Evolutionary conservation across 1,140 invertebrate genomes (phyloP), one percentile per base, ranked within the genome.

Genomic region (Platyscapa corneri): DNA sequence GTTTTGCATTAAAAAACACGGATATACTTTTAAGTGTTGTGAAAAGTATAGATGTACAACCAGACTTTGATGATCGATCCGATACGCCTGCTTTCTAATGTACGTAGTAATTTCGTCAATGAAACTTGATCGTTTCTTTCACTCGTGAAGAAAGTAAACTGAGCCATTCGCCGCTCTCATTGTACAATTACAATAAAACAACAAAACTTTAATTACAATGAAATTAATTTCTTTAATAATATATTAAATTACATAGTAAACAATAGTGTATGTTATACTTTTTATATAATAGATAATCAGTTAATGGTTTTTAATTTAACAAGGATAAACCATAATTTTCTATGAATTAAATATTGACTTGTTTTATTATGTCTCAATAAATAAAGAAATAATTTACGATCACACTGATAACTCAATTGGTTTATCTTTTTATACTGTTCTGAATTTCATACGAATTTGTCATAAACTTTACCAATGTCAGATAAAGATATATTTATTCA

Each of bases 71-170:
- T 37, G 60, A 49, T 67, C 82, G 60, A 77, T 78, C 23, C 12
- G 5, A 12, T 12, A n/a, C 14, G 64, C 32, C 53, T 42, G 60
- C 82, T 78, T 76, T 83, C 82, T 65, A 76, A 76, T 60, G 8
- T 23, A 39, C 64, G 3, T n/a, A 67, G 20, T 32, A 74, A 37
- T 84, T 84, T 84, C 60, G 75, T 84, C 60, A 67, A 53, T 78
- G n/a, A 30, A 30, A 70, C 82, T 67, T 78, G 14, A 78, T 77
- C 65, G 32, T 78, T 84, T 53, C 81, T 83, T 83, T 76, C 74
- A 32, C 53, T 65, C 10, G 42, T n/a, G 32, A 39, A 46, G 30
- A 42, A 60, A 83, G 37, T 27, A 30, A 23, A n/a, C 67, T 10
- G 27, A 60, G 34, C n/a, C 32, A 20, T 49, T 75, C 18, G 34